A percentile compares a stretch with the other conserved stretches of the same genome.
These are phyloP conservation scores for Pomacea canaliculata DNA, from an alignment of 2,888 invertebrate species.

Conservation along the genomic window DNA sequence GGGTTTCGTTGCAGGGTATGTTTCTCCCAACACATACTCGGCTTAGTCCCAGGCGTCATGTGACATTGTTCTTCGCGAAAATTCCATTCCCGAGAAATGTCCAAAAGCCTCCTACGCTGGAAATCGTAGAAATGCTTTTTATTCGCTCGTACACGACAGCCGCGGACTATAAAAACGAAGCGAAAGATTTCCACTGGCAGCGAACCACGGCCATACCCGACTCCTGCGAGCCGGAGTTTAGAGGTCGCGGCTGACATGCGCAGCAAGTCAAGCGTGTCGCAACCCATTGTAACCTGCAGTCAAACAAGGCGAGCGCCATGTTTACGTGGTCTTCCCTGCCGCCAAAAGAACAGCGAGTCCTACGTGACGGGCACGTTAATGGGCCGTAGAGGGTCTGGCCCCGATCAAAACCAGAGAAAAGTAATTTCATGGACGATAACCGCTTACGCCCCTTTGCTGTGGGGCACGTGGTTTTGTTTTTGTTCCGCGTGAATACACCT, in stretches of 20 bases:
- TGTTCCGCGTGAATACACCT: slow-evolving; percentile 10
- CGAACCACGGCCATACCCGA: too few relatives aligned
- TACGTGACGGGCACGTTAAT: background rate
- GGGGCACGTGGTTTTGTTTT: slow-evolving; percentile 15
- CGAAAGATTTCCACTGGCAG: too few relatives aligned
- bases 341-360: background rate
- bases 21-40: too few relatives aligned
- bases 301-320: slow-evolving; percentile 2
- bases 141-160: too few relatives aligned
- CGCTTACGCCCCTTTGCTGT: background rate
- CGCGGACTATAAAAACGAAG: too few relatives aligned
- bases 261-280: slow-evolving; percentile 3
- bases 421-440: slow-evolving; percentile 27
- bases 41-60: too few relatives aligned
- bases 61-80: too few relatives aligned
- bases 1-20: too few relatives aligned
- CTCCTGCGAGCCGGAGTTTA: too few relatives aligned
- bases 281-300: slow-evolving; percentile 21
- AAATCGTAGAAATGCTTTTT: too few relatives aligned
- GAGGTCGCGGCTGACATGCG: background rate
- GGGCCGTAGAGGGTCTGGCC: background rate
- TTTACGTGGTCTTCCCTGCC: slow-evolving; percentile 1
- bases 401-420: slow-evolving; percentile 4
- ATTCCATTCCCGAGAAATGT: too few relatives aligned
- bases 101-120: too few relatives aligned